Evolutionary conservation across 2,797 vertebrate species (phyloP).

Genomic region (Sebastes matsubarae): DNA sequence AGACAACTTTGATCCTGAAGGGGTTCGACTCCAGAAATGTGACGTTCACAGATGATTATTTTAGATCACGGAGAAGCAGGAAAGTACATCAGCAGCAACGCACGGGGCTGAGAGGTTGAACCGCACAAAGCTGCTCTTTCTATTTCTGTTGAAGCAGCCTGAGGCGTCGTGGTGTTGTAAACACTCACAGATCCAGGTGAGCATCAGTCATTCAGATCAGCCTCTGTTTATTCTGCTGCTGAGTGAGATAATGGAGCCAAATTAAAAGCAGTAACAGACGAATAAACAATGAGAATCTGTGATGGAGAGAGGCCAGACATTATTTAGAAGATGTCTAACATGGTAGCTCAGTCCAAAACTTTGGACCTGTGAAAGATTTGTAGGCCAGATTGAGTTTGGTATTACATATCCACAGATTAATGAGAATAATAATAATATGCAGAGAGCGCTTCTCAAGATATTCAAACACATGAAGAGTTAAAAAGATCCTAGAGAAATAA

Average conservation of each 20-base stretch:
- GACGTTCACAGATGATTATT: no score
- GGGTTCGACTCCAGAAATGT: no score
- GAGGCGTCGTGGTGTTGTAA: background rate
- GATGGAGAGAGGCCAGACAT: no score
- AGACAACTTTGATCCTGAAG: no score
- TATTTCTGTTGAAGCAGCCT: constrained; percentile 5
- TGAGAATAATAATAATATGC: no score
- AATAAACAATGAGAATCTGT: background rate
- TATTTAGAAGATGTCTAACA: no score
- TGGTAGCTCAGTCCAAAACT: background rate
- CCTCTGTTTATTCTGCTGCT: background rate
- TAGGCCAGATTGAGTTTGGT: no score
- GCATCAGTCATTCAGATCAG: background rate
- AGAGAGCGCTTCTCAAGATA: no score
- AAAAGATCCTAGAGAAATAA: no score
- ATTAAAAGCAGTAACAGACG: background rate
- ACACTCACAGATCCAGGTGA: background rate
- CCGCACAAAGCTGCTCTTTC: background rate
- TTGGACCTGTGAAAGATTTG: background rate
- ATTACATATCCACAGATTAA: background rate
- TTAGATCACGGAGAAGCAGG: no score
- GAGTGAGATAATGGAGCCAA: background rate
- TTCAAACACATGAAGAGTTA: no score
- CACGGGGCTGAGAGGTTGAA: background rate
- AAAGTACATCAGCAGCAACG: background rate